A percentile compares a stretch with the other conserved stretches of the same genome.
Evolutionary conservation across 2,797 vertebrate genomes (phyloP).

Genomic region (Eulemur albifrons): DNA sequence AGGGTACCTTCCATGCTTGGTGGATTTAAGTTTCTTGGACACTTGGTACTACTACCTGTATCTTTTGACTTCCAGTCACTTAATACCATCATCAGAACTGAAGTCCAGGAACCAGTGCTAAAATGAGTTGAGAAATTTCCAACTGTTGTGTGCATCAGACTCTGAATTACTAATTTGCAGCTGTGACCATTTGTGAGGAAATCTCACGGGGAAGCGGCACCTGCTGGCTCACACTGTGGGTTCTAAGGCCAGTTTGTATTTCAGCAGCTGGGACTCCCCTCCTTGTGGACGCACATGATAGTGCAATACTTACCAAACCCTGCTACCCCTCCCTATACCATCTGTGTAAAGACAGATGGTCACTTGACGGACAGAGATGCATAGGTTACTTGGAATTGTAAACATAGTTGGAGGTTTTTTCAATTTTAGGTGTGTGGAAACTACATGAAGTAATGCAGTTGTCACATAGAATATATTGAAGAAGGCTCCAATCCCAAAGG

Average conservation of each 20-base stretch:
- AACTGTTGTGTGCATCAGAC: neutral
- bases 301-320: neutral
- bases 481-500: neutral
- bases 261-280: neutral
- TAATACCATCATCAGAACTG: neutral
- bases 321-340: neutral
- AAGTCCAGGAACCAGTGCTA: neutral
- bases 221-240: neutral
- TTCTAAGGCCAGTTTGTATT: neutral
- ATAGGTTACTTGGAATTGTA: neutral
- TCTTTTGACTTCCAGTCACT: neutral
- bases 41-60: accelerated
- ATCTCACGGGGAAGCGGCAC: neutral
- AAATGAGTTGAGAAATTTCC: neutral
- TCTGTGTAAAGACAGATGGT: neutral
- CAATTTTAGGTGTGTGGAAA: neutral
- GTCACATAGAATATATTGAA: neutral
- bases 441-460: neutral
- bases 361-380: neutral
- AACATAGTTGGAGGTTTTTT: neutral
- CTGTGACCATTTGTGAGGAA: neutral
- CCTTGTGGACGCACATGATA: neutral
- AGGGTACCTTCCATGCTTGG: accelerated
- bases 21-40: neutral
- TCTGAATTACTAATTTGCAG: neutral